Evolutionary conservation across 1,140 invertebrate genomes (phyloP), one percentile per base, ranked within the genome.

Genomic region (Wiebesia pumilae): DNA sequence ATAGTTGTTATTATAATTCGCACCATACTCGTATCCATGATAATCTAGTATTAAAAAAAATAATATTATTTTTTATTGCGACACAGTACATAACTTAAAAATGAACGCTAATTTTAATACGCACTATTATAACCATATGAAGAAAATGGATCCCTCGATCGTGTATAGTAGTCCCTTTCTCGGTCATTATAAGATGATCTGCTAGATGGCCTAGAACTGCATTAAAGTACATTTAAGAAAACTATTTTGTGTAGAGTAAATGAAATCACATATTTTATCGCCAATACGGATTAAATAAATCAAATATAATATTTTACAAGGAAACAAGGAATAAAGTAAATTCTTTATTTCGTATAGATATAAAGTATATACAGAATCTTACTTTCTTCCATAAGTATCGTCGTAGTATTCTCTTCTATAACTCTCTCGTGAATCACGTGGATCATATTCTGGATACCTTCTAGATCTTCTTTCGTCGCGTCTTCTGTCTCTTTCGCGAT

Each of bases 1-100:
- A 73, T 92, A 94, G 96, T 93, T 96, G 92, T 90, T 96, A 94
- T 89, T 95, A 90, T 92, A 95, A 94, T 91, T 95, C 21, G 86
- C 43, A 93, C 90, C 94, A 89, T 95, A 95, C 87, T 94, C 92
- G 89, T 95, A 95, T 91, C 92, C 91, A 54, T 92, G 91, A 86
- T 94, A 94, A 89, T 93, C 93, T 90, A 89, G 84, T 88, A 77
- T 86, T 86, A 65, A 86, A 84, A 83, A 84, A 83, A 81, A 71
- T 1, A 69, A 40, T 33, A 30, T 77, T 19, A 85, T 73, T 40
- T 27, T 73, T 12, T 2, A 10, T 33, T 51, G 43, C 35, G 47
- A 47, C 80, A 27, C 35, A 82, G 87, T 75, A 78, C 38, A 73
- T 83, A 67, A 73, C 47, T 67, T 51, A 73, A 62, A 47, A 14